Percentiles rank a stretch among this genome's conserved stretches.
Evolutionary conservation across 2,888 invertebrate genomes (phyloP).

Genomic region (Parapristionchus giblindavisi): DNA sequence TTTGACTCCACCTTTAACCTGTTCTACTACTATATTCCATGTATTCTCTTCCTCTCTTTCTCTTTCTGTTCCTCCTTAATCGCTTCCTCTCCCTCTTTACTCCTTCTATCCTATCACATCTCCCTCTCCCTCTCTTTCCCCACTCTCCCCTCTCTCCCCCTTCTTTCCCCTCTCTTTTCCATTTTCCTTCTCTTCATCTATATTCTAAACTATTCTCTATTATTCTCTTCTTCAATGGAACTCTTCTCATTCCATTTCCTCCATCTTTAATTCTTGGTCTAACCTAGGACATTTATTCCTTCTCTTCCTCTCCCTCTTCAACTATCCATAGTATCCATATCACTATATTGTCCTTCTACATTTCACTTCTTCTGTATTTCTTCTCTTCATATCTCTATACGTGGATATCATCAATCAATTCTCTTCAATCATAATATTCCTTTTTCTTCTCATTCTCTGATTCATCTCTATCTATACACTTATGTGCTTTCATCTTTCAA

Average conservation of each 20-base stretch:
- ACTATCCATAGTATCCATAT: constrained; percentile 17
- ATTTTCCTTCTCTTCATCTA: background rate
- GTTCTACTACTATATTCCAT: background rate
- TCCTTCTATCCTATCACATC: too few relatives aligned
- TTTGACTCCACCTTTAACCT: too few relatives aligned
- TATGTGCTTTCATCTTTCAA: background rate
- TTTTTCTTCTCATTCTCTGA: too few relatives aligned
- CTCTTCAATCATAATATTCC: too few relatives aligned
- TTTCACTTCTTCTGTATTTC: background rate
- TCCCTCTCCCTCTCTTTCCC: constrained; percentile 20
- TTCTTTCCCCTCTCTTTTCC: background rate
- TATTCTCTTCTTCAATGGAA: constrained; percentile 29
- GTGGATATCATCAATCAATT: background rate
- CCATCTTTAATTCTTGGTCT: background rate
- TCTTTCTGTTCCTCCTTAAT: too few relatives aligned
- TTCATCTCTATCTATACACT: too few relatives aligned
- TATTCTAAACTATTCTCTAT: constrained; percentile 22
- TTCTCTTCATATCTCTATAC: background rate
- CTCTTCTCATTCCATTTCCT: constrained; percentile 2
- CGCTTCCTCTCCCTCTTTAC: too few relatives aligned
- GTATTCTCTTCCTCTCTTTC: too few relatives aligned
- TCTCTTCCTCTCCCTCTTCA: background rate
- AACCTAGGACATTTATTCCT: background rate
- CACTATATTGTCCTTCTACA: background rate
- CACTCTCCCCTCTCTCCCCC: constrained; percentile 5